phyloP scores from a whole-genome alignment of 1,140 invertebrate genomes.

The Sycobia sp. region DNA sequence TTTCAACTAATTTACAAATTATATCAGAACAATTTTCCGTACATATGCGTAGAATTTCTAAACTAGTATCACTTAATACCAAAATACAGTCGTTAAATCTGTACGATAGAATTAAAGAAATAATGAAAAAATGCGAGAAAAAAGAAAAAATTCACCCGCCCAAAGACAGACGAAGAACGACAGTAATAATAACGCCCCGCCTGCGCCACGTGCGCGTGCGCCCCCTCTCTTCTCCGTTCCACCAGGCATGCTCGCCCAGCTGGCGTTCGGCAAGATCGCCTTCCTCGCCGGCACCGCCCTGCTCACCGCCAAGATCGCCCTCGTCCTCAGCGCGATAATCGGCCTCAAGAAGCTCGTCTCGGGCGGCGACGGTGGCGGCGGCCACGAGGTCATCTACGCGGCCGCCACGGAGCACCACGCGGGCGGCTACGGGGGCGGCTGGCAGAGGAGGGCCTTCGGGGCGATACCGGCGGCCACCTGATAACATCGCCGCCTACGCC shows the following conservation, averaged over 20 bases:
- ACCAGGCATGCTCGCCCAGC: conserved; percentile 66
- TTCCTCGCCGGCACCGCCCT: conserved; percentile 71
- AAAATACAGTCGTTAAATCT: no score
- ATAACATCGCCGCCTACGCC: conserved; percentile 17
- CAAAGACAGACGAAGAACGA: no score
- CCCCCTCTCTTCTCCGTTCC: no score
- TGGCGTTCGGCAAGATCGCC: conserved; percentile 72
- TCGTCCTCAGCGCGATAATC: conserved; percentile 69
- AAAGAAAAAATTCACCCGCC: no score
- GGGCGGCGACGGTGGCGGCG: conserved; percentile 60
- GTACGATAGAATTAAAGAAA: no score
- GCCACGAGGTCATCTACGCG: conserved; percentile 67
- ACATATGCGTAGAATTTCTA: no score
- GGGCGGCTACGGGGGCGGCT: conserved; percentile 58
- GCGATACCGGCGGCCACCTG: conserved; percentile 51
- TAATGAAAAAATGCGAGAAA: no score
- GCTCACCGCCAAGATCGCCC: conserved; percentile 70
- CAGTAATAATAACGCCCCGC: no score
- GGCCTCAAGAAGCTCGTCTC: conserved; percentile 68
- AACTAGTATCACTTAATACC: no score
- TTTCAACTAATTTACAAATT: no score
- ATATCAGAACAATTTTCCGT: no score
- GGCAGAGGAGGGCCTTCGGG: conserved; percentile 63
- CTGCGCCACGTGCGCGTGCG: no score
- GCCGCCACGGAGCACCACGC: conserved; percentile 58